phyloP scores from a whole-genome alignment of 2,113 vertebrate species.

The Pomatostomus ruficeps region DNA sequence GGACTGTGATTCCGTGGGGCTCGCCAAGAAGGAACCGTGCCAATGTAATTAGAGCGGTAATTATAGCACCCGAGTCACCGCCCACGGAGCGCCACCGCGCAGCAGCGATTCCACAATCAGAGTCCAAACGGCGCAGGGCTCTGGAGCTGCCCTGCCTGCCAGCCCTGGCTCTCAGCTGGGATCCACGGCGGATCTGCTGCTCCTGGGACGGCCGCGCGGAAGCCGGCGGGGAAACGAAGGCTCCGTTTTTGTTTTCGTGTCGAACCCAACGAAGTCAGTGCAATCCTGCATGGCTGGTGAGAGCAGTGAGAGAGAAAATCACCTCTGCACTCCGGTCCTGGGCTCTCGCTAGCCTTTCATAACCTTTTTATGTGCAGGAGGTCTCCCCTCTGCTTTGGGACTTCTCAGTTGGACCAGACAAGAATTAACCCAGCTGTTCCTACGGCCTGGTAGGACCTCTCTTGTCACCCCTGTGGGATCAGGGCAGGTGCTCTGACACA shows the following conservation, averaged over 20 bases:
- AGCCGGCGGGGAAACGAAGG: background rate
- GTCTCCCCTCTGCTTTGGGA: background rate
- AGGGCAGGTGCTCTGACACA: background rate
- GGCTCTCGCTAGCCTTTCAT: background rate
- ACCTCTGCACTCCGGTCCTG: background rate
- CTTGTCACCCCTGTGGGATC: background rate
- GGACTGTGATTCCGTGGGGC: background rate
- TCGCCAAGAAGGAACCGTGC: slow-evolving; percentile 46
- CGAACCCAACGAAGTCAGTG: background rate
- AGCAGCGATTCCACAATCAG: slow-evolving; percentile 31
- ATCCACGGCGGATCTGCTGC: background rate
- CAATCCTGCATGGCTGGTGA: background rate
- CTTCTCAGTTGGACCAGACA: background rate
- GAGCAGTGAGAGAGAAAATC: background rate
- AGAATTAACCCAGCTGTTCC: background rate
- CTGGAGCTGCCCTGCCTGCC: background rate
- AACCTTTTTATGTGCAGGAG: fast-evolving
- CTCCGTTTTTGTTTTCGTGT: background rate
- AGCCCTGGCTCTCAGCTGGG: background rate
- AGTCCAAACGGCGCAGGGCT: background rate
- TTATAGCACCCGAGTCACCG: slow-evolving; percentile 52
- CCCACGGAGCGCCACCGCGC: slow-evolving; percentile 36
- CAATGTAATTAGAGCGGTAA: slow-evolving; percentile 59
- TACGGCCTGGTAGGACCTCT: background rate
- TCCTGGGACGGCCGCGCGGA: background rate